A percentile compares a stretch with the other conserved stretches of the same genome.
phyloP scores from a whole-genome alignment of 1,140 invertebrate genomes.

The Bombus cullumanus region DNA sequence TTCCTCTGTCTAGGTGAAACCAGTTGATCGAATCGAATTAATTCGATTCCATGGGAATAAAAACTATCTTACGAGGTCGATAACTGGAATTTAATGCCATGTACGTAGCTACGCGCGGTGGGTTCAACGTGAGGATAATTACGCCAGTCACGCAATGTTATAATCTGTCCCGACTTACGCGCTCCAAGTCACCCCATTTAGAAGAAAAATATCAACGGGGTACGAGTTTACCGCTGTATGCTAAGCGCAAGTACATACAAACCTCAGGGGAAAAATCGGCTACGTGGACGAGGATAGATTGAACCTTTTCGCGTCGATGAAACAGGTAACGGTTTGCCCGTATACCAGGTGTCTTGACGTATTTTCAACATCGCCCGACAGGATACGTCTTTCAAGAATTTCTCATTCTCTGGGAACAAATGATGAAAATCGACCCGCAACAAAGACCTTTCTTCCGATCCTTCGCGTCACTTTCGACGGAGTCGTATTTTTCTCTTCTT shows the following conservation, averaged over 20 bases:
- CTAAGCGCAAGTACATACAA: background rate
- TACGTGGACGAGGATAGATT: conserved; percentile 24
- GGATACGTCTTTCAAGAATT: background rate
- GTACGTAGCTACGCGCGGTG: background rate
- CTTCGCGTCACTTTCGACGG: background rate
- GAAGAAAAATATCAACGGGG: background rate
- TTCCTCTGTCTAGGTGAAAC: background rate
- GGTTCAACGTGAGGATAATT: conserved; percentile 31
- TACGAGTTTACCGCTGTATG: background rate
- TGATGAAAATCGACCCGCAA: background rate
- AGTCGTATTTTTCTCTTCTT: background rate
- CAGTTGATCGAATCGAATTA: conserved; percentile 18
- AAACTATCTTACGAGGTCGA: conserved; percentile 33
- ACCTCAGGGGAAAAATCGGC: background rate
- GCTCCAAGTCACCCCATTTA: background rate
- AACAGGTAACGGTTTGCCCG: conserved; percentile 54
- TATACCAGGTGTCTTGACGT: conserved; percentile 3
- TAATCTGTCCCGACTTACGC: background rate
- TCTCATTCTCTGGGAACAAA: background rate
- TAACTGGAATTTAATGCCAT: conserved; percentile 39
- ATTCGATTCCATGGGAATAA: conserved; percentile 21
- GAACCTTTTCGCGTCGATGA: conserved; percentile 30
- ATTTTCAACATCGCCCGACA: background rate
- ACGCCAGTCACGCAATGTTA: conserved; percentile 32
- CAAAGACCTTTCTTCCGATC: background rate